A percentile compares a stretch with the other conserved stretches of the same genome.
Conservation (phyloP, 2,797 vertebrate species). For the Netta rufina region DNA sequence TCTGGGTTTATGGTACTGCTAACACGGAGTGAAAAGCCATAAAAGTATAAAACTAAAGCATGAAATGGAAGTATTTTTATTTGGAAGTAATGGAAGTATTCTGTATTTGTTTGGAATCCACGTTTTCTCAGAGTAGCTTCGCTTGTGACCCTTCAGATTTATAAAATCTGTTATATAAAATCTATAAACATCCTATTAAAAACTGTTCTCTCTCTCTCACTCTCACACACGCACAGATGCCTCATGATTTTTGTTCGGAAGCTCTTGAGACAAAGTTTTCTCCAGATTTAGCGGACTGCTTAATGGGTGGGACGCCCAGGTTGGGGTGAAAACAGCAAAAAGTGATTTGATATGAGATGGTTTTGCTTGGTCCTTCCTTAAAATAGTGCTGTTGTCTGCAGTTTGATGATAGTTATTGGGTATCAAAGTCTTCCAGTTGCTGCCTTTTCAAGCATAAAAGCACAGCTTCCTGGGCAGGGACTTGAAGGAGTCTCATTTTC, state of each 20-base stretch:
- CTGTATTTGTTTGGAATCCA: neutral
- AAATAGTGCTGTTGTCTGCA: neutral
- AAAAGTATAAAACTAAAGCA: neutral
- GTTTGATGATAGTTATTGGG: neutral
- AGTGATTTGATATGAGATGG: fast-evolving
- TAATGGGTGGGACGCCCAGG: neutral
- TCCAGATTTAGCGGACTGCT: neutral
- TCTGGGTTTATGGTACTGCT: neutral
- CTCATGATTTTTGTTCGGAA: neutral
- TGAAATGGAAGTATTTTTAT: neutral
- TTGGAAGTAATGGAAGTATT: neutral
- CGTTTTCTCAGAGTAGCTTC: neutral
- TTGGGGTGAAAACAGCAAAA: neutral
- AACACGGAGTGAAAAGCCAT: neutral
- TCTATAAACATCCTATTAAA: neutral
- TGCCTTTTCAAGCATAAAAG: neutral
- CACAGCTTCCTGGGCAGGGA: neutral
- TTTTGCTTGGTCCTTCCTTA: neutral
- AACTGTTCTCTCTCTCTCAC: neutral
- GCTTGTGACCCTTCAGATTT: neutral
- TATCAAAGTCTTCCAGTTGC: neutral
- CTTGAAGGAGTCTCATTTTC: neutral
- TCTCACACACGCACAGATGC: fast-evolving
- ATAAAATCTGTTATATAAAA: too few relatives aligned
- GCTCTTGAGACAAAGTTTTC: neutral